phyloP scores from a whole-genome alignment of 2,113 vertebrate genomes.

The Jacana jacana region DNA sequence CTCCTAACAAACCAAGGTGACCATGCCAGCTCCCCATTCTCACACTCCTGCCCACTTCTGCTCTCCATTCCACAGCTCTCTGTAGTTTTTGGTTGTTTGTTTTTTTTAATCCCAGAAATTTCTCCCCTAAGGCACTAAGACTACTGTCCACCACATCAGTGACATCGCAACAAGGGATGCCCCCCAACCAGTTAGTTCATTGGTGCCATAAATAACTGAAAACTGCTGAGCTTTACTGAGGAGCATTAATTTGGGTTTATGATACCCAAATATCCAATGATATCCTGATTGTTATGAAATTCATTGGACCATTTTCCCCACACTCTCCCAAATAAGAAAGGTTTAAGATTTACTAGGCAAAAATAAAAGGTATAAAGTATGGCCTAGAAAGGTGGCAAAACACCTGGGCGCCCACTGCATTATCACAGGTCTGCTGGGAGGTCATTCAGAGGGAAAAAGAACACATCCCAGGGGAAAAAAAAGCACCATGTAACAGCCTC shows the following conservation, averaged over 20 bases:
- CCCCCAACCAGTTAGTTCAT: not conserved
- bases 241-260: not conserved
- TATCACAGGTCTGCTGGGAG: not conserved
- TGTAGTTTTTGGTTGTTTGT: not conserved
- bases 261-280: not conserved
- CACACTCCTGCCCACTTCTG: not conserved
- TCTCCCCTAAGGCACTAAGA: not conserved
- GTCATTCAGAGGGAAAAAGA: not conserved
- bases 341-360: not conserved
- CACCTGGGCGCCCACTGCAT: not conserved
- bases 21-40: not conserved
- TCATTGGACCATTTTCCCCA: not conserved
- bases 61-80: not conserved
- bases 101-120: not conserved
- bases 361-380: not conserved
- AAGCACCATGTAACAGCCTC: not conserved
- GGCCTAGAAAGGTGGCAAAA: not conserved
- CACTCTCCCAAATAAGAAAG: not conserved
- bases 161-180: not conserved
- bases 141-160: not conserved
- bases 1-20: not conserved
- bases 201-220: not conserved
- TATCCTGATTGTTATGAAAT: not conserved
- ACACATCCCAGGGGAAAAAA: not conserved
- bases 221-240: not conserved